phyloP scores from a whole-genome alignment of 2,113 vertebrate species.

The Anguilla rostrata region DNA sequence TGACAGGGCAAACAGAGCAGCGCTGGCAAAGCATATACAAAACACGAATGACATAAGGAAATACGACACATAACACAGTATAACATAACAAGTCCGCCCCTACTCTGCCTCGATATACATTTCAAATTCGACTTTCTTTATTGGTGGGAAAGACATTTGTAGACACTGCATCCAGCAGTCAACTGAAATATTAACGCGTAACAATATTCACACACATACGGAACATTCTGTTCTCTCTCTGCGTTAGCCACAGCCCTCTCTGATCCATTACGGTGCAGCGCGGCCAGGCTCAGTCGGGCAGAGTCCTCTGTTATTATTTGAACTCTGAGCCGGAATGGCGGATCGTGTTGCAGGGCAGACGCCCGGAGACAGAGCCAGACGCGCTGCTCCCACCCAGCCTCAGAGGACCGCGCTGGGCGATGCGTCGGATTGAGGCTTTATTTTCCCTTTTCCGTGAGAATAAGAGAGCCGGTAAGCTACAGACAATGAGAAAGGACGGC shows the following conservation, averaged over 20 bases:
- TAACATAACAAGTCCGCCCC: too few relatives aligned
- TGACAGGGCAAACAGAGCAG: neutral
- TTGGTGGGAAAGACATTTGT: neutral
- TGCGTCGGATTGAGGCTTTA: neutral
- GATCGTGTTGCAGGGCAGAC: slow-evolving; percentile 54
- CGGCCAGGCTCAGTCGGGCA: neutral
- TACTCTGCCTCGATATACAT: too few relatives aligned
- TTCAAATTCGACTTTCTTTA: neutral
- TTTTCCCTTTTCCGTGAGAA: neutral
- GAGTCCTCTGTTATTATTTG: neutral
- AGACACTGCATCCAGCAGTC: neutral
- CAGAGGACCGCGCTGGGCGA: slow-evolving; percentile 33
- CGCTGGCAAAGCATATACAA: neutral
- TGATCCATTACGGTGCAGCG: neutral
- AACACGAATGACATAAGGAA: too few relatives aligned
- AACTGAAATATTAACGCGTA: neutral
- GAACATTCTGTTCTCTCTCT: neutral
- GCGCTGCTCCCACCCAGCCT: slow-evolving; percentile 48
- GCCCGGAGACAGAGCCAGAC: slow-evolving; percentile 25
- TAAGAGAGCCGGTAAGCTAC: neutral
- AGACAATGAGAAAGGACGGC: neutral
- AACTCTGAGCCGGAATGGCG: neutral
- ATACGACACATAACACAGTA: too few relatives aligned
- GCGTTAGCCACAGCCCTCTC: neutral
- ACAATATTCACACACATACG: neutral